Conservation (phyloP, 2,888 invertebrate genomes). For the Pollenia amentaria region DNA sequence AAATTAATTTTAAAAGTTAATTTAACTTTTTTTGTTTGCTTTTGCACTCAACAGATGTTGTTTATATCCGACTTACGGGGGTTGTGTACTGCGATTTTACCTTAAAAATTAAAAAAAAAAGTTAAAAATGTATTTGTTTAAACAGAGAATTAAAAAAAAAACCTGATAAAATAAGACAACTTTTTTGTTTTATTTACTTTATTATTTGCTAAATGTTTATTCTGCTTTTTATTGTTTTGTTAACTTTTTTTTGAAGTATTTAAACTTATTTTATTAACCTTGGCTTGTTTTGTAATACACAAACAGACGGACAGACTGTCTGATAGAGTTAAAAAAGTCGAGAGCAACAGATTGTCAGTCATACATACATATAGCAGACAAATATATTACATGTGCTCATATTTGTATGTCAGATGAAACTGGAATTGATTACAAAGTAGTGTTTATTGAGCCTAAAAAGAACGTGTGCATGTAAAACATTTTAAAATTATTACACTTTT, state of each 20-base stretch:
- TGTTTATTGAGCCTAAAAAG: conserved; percentile 31
- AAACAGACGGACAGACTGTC: not conserved
- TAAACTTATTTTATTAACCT: conserved; percentile 65
- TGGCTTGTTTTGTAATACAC: conserved; percentile 45
- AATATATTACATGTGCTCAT: conserved; percentile 27
- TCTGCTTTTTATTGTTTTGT: conserved; percentile 23
- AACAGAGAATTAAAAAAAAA: conserved; percentile 51
- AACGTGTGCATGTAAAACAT: conserved; percentile 19
- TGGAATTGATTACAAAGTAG: conserved; percentile 54
- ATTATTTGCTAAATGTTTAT: conserved; percentile 44
- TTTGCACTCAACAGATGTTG: conserved; percentile 68
- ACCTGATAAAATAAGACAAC: conserved; percentile 34
- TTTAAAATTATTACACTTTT: not conserved
- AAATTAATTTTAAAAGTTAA: conserved; percentile 29
- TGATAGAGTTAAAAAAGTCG: no score
- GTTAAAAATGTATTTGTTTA: conserved; percentile 28
- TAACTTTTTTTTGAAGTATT: conserved; percentile 45
- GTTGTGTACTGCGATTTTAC: conserved; percentile 34
- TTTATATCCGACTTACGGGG: conserved; percentile 24
- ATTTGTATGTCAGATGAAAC: conserved; percentile 60
- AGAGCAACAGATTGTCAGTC: not conserved
- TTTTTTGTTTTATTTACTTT: conserved; percentile 26
- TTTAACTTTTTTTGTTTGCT: conserved; percentile 30
- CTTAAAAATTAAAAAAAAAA: conserved; percentile 14
- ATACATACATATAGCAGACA: not conserved